phyloP scores from a whole-genome alignment of 2,113 vertebrate genomes.

The Monarcha castaneiventris region DNA sequence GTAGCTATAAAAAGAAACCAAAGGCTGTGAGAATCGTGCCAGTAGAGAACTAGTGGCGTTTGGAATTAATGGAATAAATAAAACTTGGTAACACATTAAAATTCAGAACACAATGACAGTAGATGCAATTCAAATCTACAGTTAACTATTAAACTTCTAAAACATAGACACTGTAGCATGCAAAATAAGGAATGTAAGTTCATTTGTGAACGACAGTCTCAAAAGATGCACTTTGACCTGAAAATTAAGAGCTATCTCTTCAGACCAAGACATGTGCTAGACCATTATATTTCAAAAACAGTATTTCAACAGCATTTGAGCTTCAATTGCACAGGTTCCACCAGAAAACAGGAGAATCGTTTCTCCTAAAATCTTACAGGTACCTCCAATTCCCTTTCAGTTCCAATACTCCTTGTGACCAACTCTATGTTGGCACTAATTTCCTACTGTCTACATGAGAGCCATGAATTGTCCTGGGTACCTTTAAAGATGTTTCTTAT shows the following conservation, averaged over 20 bases:
- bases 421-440: neutral
- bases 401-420: rapidly evolving
- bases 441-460: neutral
- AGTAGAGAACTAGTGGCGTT: slow-evolving; percentile 13
- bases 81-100: neutral
- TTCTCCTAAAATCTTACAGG: neutral
- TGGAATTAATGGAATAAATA: slow-evolving; percentile 35
- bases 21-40: slow-evolving; percentile 33
- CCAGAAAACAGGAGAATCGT: neutral
- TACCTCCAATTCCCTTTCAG: neutral
- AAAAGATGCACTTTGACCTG: neutral
- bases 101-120: slow-evolving; percentile 27
- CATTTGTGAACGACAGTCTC: neutral
- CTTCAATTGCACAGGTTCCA: neutral
- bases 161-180: neutral
- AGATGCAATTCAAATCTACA: neutral
- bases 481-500: neutral
- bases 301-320: neutral
- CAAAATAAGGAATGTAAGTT: neutral
- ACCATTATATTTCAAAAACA: neutral
- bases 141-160: neutral
- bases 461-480: neutral
- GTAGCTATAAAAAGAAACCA: slow-evolving; percentile 42
- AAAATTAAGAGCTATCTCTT: neutral
- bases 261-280: neutral